Evolutionary conservation across 2,888 invertebrate species (phyloP).

Genomic region (Mamestra brassicae): DNA sequence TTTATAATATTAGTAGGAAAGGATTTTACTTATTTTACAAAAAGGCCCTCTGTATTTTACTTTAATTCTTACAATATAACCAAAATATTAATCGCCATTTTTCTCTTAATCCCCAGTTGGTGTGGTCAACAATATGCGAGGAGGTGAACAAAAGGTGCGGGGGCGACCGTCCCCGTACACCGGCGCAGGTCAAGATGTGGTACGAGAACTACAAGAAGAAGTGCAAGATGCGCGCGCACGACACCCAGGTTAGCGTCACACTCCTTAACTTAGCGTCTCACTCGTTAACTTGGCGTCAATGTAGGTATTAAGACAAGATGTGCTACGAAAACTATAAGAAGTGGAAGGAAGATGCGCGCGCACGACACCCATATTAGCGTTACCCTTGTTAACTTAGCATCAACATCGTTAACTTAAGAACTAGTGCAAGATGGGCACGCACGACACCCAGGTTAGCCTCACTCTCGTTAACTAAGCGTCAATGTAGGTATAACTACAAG

Average conservation of each 20-base stretch:
- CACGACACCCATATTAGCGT: slow-evolving; percentile 76
- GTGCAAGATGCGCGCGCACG: slow-evolving; percentile 90
- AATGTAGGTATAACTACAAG: no score
- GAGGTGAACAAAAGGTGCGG: slow-evolving; percentile 90
- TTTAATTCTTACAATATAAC: no score
- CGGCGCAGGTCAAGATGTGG: slow-evolving; percentile 91
- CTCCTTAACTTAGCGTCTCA: not conserved
- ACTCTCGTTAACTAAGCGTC: not conserved
- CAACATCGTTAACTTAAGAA: no score
- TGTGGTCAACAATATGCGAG: slow-evolving; percentile 90
- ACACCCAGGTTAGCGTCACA: slow-evolving; percentile 66
- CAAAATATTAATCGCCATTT: not conserved
- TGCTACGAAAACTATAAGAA: no score
- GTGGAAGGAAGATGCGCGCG: slow-evolving; percentile 90
- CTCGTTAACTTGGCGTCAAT: not conserved
- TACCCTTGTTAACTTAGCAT: not conserved
- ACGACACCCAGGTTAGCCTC: no score
- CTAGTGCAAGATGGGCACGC: no score
- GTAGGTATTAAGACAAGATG: no score
- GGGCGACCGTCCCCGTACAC: slow-evolving; percentile 88
- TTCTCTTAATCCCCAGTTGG: slow-evolving; percentile 77
- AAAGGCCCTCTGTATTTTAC: not conserved
- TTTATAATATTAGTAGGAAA: no score
- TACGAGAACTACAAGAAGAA: slow-evolving; percentile 91
- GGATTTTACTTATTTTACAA: no score